A percentile compares a stretch with the other conserved stretches of the same genome.
Evolutionary conservation across 1,140 invertebrate species (phyloP).

Genomic region (Eueides isabella): DNA sequence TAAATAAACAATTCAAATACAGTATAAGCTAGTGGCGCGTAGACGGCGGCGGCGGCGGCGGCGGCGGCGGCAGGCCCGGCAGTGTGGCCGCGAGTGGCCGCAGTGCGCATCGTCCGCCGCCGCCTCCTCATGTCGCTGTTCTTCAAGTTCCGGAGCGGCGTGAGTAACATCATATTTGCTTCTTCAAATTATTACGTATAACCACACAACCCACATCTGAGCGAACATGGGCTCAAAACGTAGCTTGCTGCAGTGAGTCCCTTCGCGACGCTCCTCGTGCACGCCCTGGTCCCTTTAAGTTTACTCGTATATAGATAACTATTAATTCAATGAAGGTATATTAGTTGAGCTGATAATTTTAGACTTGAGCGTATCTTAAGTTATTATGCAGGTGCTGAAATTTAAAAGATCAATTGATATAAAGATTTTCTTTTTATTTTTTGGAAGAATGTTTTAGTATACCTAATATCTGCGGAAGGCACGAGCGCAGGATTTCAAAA

Average conservation of each 20-base stretch:
- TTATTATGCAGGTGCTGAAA: too few species aligned
- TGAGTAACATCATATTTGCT: constrained; percentile 34
- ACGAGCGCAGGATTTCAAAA: too few species aligned
- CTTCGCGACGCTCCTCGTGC: neutral
- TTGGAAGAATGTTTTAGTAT: too few species aligned
- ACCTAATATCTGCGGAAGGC: too few species aligned
- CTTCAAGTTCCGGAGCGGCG: constrained; percentile 52
- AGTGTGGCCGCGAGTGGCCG: constrained; percentile 48
- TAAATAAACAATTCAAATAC: neutral
- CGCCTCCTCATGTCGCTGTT: constrained; percentile 50
- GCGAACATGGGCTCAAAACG: too few species aligned
- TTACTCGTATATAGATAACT: neutral
- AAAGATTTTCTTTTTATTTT: too few species aligned
- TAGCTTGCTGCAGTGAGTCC: too few species aligned
- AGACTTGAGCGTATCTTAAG: too few species aligned
- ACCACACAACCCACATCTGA: neutral
- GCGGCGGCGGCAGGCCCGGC: constrained; percentile 30
- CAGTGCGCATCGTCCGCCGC: constrained; percentile 47
- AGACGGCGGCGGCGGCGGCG: neutral
- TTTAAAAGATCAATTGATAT: too few species aligned
- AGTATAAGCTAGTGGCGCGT: neutral
- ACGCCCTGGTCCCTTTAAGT: neutral
- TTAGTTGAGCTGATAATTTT: neutral
- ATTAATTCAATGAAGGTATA: neutral
- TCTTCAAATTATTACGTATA: neutral